phyloP scores from a whole-genome alignment of 2,113 vertebrate species.

The Isichthys henryi region DNA sequence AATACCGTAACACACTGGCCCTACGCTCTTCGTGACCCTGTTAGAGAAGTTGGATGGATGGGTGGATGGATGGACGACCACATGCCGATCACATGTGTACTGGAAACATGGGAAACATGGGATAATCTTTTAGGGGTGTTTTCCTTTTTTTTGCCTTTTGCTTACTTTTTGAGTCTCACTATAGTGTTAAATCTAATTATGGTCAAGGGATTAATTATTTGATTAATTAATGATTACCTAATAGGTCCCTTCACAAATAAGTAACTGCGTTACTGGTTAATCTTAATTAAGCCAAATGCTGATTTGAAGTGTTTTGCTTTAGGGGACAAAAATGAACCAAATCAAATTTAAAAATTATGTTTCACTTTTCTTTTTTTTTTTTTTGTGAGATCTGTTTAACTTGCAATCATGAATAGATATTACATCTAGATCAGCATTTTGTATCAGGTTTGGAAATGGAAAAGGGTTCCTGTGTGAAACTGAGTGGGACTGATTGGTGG shows the following conservation, averaged over 20 bases:
- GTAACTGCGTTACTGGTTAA: constrained; percentile 8
- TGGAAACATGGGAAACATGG: not conserved
- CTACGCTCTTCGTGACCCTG: not conserved
- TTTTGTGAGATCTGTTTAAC: not conserved
- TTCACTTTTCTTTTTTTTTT: not conserved
- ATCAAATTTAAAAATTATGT: constrained; percentile 9
- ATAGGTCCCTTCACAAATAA: constrained; percentile 4
- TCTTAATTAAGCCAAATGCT: constrained; percentile 6
- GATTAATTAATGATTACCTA: constrained; percentile 9
- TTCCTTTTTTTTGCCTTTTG: not conserved
- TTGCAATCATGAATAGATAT: constrained; percentile 3
- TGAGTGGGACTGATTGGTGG: not conserved
- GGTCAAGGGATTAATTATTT: constrained; percentile 16
- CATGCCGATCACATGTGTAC: not conserved
- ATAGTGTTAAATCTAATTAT: constrained; percentile 14
- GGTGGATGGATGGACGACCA: not conserved
- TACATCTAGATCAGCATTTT: constrained; percentile 11
- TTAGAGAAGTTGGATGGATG: not conserved
- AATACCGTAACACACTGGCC: not conserved
- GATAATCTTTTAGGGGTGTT: not conserved
- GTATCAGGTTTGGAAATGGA: not conserved
- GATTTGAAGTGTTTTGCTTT: not conserved
- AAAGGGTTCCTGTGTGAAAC: not conserved
- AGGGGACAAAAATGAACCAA: constrained; percentile 1
- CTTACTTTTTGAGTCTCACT: not conserved